Base-by-base conservation (phyloP, 2,888 invertebrate genomes). In the Chrysomela aeneicollis region DNA sequence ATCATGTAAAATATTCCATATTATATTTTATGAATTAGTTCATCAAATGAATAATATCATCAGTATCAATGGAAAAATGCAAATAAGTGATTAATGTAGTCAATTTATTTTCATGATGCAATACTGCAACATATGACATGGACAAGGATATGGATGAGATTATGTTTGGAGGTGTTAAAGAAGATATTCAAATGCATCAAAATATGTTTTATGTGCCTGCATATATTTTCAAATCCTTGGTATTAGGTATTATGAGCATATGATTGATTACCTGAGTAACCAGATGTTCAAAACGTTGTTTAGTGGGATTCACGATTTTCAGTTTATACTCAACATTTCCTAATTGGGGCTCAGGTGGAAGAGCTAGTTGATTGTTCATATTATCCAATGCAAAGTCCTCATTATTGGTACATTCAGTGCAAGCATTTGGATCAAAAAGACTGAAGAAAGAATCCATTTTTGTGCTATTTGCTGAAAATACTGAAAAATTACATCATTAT, bases 261-360 rank as follows among this genome's bases (percentile, higher is more conserved):
- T 53, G 17, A 32, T 18, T 12, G 53, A 67, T 74, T 78, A 90
- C 91, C 88, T 99, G 99, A 0, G 98, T 99, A 18, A 98, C 96
- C 30, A 99, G 85, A 84, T 98, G 98, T 82, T 99, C 96, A 77
- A 97, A 92, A 66, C 98, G 87, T 74, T 92, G 91, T 79, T 92
- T 92, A 19, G 96, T 93, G 0, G 97, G 95, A 81, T 93, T 93
- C 6, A 98, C 92, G 62, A 99, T 86, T 78, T 98, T 97, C 63
- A 98, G 83, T 84, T 98, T 98, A 82, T 98, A 98, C 83, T 98
- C 98, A 30, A 98, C 90, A 81, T 98, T 98, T 8, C 98, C 98
- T 76, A 95, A 89, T 79, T 97, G 92, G 0, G 96, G 94, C 81
- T 97, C 96, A 0, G 96, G 96, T 0, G 96, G 96, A 35, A 95